These are phyloP conservation scores for Microdon myrmicae DNA, from an alignment of 2,888 invertebrate species.

Conservation along the genomic window DNA sequence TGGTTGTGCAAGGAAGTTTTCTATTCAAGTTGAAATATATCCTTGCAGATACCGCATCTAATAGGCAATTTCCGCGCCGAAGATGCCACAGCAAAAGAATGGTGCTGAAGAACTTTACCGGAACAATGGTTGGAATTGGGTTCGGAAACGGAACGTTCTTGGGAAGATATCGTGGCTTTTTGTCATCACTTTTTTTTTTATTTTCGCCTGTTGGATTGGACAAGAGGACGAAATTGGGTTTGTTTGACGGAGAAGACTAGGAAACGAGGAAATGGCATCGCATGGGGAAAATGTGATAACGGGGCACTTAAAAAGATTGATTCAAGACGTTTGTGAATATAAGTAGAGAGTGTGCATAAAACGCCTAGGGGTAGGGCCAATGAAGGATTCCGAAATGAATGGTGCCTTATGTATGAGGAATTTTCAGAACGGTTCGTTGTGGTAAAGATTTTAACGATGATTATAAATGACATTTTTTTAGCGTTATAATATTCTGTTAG, in stretches of 20 bases:
- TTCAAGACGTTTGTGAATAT: constrained; percentile 7
- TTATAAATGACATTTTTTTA: too few relatives aligned
- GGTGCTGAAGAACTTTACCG: constrained; percentile 1
- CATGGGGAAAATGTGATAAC: constrained; percentile 2
- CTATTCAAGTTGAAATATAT: constrained; percentile 47
- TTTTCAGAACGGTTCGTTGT: too few relatives aligned
- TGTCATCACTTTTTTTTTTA: constrained; percentile 35
- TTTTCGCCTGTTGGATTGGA: too few relatives aligned
- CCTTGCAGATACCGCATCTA: constrained; percentile 28
- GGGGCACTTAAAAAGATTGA: constrained; percentile 8
- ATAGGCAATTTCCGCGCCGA: constrained; percentile 49
- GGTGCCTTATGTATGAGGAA: too few relatives aligned
- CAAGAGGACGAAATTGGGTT: constrained; percentile 39
- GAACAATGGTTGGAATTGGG: background rate
- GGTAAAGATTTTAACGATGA: too few relatives aligned
- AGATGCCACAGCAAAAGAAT: constrained; percentile 19
- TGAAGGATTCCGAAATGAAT: too few relatives aligned
- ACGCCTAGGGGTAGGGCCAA: too few relatives aligned
- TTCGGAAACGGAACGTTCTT: constrained; percentile 4
- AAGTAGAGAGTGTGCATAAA: too few relatives aligned
- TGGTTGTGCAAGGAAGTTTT: constrained; percentile 24
- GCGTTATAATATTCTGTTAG: too few relatives aligned
- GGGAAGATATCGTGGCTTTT: constrained; percentile 25
- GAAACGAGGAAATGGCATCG: background rate
- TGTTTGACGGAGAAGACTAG: too few relatives aligned